Percentiles rank a stretch among this genome's conserved stretches.
phyloP scores from a whole-genome alignment of 1,140 invertebrate genomes.

The Drosophila funebris region DNA sequence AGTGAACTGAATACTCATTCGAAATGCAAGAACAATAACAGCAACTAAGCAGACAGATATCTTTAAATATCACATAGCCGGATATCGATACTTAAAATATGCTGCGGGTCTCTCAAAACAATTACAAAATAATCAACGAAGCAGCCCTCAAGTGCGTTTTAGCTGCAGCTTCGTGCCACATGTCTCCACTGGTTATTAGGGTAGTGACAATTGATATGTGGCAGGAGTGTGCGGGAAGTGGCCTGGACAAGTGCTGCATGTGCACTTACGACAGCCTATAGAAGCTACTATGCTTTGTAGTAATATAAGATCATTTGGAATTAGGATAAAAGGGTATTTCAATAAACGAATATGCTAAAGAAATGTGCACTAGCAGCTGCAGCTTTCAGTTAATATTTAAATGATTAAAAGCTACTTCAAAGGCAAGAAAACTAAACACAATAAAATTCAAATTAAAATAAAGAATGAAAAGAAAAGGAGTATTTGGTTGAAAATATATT shows the following conservation, averaged over 20 bases:
- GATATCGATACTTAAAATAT: conserved; percentile 70
- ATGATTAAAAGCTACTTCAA: too few species aligned
- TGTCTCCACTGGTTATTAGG: conserved; percentile 57
- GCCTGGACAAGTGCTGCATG: not conserved
- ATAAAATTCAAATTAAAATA: too few species aligned
- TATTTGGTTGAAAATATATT: too few species aligned
- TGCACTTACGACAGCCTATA: not conserved
- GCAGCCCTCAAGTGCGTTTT: conserved; percentile 36
- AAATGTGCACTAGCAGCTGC: too few species aligned
- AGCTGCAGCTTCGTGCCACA: conserved; percentile 49
- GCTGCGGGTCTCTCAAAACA: conserved; percentile 46
- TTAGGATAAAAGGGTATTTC: too few species aligned
- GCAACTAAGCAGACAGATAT: conserved; percentile 41
- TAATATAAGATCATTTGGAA: too few species aligned
- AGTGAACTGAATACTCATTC: conserved; percentile 38
- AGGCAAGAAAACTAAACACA: too few species aligned
- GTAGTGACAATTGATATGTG: conserved; percentile 70
- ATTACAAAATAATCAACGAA: conserved; percentile 38
- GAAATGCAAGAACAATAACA: conserved; percentile 46
- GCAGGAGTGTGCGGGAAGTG: conserved; percentile 12
- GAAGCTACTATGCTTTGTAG: not conserved
- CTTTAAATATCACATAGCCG: conserved; percentile 64
- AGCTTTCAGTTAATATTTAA: too few species aligned
- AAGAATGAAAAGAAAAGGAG: too few species aligned
- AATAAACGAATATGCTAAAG: too few species aligned